Conservation (phyloP, 2,797 vertebrate genomes). For the Tragelaphus eurycerus region DNA sequence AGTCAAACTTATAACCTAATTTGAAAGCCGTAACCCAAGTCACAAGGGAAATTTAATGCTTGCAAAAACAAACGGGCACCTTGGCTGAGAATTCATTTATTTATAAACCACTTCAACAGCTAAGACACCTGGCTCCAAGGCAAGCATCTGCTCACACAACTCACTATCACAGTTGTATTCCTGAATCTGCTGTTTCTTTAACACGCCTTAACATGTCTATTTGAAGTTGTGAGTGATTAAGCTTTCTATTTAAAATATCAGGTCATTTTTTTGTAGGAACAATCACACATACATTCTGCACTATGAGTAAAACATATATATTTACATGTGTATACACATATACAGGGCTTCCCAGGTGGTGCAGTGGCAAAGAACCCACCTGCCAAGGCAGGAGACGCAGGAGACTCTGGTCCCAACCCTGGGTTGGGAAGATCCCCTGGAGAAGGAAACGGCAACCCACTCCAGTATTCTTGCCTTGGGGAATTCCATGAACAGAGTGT, state of each 20-base stretch:
- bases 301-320: neutral
- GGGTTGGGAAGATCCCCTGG: neutral
- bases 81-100: conserved; percentile 72
- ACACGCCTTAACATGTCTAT: neutral
- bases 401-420: neutral
- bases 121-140: conserved; percentile 20
- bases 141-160: neutral
- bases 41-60: conserved; percentile 64
- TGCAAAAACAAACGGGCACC: conserved; percentile 58
- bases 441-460: neutral
- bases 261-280: neutral
- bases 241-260: neutral
- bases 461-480: neutral
- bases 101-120: conserved; percentile 69
- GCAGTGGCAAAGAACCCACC: neutral
- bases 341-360: neutral
- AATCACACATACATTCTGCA: neutral
- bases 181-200: neutral
- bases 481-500: neutral
- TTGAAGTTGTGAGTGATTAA: neutral
- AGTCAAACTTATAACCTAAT: conserved; percentile 48
- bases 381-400: neutral
- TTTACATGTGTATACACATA: too few species aligned
- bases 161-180: neutral
- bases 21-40: conserved; percentile 66